These are phyloP conservation scores for Aspidiotus destructor DNA, from an alignment of 2,888 invertebrate genomes.

Conservation along the genomic window DNA sequence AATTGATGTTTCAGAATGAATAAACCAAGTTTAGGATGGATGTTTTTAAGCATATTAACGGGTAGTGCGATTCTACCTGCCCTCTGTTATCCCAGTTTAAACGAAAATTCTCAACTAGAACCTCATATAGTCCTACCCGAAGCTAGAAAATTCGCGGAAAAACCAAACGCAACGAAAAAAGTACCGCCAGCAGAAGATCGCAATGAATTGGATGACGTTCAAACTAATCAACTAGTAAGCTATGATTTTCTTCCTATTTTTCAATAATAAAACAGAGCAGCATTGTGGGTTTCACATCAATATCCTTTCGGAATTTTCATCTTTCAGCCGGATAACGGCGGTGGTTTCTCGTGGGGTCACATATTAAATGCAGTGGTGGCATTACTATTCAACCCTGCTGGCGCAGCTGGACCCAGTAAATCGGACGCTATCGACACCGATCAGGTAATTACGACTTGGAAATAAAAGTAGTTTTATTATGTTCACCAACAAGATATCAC, in stretches of 20 bases:
- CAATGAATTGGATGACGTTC: constrained; percentile 68
- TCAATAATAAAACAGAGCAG: neutral
- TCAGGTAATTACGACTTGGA: constrained; percentile 29
- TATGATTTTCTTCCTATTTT: neutral
- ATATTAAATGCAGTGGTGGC: constrained; percentile 79
- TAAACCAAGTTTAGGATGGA: constrained; percentile 29
- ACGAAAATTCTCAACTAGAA: constrained; percentile 14
- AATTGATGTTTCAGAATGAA: constrained; percentile 14
- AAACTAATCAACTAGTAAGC: constrained; percentile 59
- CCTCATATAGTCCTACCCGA: constrained; percentile 40
- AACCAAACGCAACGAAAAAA: constrained; percentile 81
- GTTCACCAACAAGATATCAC: no score
- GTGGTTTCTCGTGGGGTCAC: constrained; percentile 80
- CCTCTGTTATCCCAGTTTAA: constrained; percentile 28
- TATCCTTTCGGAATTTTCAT: neutral
- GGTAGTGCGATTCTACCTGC: constrained; percentile 25
- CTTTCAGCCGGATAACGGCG: neutral
- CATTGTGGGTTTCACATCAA: neutral
- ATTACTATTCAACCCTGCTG: constrained; percentile 67
- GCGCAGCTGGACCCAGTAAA: constrained; percentile 62
- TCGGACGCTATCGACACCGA: constrained; percentile 59
- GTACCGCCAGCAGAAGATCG: constrained; percentile 50
- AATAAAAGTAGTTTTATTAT: no score
- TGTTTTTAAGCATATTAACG: constrained; percentile 24
- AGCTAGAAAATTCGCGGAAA: constrained; percentile 76